These are phyloP conservation scores for Coreius guichenoti DNA, from an alignment of 2,797 vertebrate genomes.

Conservation along the genomic window DNA sequence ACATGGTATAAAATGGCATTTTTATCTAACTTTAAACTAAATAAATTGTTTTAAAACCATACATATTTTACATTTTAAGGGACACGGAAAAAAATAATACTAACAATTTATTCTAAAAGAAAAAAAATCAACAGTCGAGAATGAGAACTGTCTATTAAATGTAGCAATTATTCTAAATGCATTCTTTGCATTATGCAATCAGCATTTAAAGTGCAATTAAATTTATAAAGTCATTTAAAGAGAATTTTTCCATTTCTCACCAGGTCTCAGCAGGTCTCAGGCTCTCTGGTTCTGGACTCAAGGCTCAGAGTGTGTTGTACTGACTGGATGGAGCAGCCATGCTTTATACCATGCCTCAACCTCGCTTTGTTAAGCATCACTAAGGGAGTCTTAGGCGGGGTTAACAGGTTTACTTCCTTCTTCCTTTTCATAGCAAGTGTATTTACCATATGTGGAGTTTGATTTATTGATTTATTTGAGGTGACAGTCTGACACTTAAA, in stretches of 20 bases:
- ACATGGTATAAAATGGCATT: too few species aligned
- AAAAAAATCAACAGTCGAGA: not conserved
- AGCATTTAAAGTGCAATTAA: not conserved
- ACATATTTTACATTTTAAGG: too few species aligned
- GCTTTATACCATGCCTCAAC: conserved; percentile 6
- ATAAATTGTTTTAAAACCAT: too few species aligned
- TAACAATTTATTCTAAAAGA: too few species aligned
- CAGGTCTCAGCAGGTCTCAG: not conserved
- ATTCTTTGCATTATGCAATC: not conserved
- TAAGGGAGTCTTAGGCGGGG: not conserved
- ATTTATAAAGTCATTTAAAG: not conserved
- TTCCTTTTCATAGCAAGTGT: conserved; percentile 13
- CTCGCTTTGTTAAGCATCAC: not conserved
- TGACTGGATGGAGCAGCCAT: not conserved
- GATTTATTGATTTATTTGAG: conserved; percentile 1
- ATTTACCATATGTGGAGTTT: not conserved
- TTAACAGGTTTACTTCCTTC: conserved; percentile 23
- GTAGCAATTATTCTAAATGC: not conserved
- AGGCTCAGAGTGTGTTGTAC: conserved; percentile 1
- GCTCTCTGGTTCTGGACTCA: not conserved
- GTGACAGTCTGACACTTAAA: not conserved
- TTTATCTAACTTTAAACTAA: too few species aligned
- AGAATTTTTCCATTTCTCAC: conserved; percentile 2
- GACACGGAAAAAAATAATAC: too few species aligned
- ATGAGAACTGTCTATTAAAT: not conserved